Conservation (phyloP, 2,797 vertebrate species). For the Graptemys geographica region DNA sequence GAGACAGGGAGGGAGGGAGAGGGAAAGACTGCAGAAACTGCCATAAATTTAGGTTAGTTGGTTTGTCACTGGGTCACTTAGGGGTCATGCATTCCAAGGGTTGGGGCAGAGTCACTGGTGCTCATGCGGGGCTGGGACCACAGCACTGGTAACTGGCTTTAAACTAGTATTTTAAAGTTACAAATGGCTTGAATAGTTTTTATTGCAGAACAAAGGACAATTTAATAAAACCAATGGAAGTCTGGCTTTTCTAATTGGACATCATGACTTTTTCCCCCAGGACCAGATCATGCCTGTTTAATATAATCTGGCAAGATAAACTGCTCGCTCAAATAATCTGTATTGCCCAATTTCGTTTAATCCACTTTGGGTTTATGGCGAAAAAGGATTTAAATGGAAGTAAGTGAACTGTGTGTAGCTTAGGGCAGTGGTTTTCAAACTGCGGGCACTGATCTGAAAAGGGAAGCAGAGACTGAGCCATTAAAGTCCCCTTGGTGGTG, state of each 20-base stretch:
- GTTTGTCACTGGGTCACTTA: neutral
- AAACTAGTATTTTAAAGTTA: conserved; percentile 11
- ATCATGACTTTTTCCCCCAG: neutral
- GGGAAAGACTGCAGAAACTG: neutral
- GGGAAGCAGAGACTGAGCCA: no score
- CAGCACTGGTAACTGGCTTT: neutral
- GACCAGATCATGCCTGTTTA: neutral
- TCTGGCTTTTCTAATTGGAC: neutral
- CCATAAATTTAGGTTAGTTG: neutral
- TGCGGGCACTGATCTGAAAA: no score
- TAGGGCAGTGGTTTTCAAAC: neutral
- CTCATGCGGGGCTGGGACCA: neutral
- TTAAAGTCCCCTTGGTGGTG: no score
- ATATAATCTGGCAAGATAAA: neutral
- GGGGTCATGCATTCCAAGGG: neutral
- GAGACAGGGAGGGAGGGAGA: neutral
- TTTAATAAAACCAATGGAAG: neutral
- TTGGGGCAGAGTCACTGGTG: neutral
- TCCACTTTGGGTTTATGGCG: neutral
- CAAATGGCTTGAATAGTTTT: neutral
- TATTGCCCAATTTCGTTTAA: neutral
- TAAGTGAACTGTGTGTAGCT: neutral
- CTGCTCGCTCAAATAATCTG: neutral
- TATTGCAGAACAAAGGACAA: neutral
- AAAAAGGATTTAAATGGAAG: conserved; percentile 2